Percentiles rank a stretch among this genome's conserved stretches.
These are phyloP conservation scores for Acronicta alni DNA, from an alignment of 2,888 invertebrate genomes.

Conservation along the genomic window DNA sequence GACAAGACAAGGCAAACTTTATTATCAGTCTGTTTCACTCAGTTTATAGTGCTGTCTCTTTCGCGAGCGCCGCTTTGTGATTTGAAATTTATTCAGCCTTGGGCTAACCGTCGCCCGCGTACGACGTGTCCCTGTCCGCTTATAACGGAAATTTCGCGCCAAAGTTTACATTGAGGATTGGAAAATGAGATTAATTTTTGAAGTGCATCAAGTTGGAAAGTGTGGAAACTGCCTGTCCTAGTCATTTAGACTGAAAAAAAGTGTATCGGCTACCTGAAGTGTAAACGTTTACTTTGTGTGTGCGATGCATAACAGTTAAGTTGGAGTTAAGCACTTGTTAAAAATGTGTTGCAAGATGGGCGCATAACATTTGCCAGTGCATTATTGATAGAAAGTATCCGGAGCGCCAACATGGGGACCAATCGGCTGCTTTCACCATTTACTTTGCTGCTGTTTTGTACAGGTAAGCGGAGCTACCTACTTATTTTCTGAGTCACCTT, in stretches of 20 bases:
- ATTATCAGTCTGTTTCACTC: conserved; percentile 58
- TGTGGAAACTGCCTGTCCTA: conserved; percentile 58
- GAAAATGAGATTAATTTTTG: conserved; percentile 71
- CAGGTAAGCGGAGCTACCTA: conserved; percentile 84
- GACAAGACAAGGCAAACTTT: conserved; percentile 70
- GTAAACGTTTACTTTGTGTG: conserved; percentile 67
- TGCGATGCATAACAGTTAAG: conserved; percentile 73
- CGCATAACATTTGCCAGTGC: conserved; percentile 75
- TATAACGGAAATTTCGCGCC: conserved; percentile 72
- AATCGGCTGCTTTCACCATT: conserved; percentile 84
- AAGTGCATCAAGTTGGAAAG: conserved; percentile 64
- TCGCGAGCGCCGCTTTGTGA: conserved; percentile 70
- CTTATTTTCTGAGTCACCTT: conserved; percentile 82
- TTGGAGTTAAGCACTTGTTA: conserved; percentile 73
- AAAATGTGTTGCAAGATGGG: conserved; percentile 78
- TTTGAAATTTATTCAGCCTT: conserved; percentile 77
- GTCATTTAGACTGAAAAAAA: conserved; percentile 55
- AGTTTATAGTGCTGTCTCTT: conserved; percentile 60
- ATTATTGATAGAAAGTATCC: conserved; percentile 79
- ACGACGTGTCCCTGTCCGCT: conserved; percentile 68
- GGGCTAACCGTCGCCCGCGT: conserved; percentile 79
- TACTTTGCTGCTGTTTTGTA: conserved; percentile 84
- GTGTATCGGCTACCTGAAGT: conserved; percentile 61
- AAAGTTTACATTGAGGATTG: conserved; percentile 77
- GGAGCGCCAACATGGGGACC: conserved; percentile 78